phyloP scores from a whole-genome alignment of 2,113 vertebrate genomes.

The Myiozetetes cayanensis region DNA sequence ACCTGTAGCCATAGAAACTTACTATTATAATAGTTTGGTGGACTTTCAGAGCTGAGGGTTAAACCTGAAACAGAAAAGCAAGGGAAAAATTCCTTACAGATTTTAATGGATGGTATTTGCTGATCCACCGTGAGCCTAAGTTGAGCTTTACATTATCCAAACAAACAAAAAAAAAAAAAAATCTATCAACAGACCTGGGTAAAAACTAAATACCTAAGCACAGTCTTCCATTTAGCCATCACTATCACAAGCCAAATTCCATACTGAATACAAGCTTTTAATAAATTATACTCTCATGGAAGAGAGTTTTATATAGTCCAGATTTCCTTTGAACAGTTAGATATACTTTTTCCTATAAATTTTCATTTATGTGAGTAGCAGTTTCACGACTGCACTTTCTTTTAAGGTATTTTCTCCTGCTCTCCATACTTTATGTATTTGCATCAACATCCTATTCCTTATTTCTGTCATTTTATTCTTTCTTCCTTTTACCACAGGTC shows the following conservation, averaged over 20 bases:
- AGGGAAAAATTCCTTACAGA: neutral
- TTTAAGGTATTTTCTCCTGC: neutral
- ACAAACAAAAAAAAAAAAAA: neutral
- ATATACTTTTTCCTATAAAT: neutral
- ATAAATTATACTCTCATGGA: neutral
- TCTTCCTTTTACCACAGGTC: neutral
- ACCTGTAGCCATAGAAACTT: neutral
- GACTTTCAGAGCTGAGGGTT: neutral
- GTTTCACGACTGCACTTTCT: neutral
- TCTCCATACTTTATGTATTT: neutral
- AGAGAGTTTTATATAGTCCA: neutral
- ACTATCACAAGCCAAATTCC: neutral
- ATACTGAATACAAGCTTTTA: neutral
- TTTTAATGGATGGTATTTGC: neutral
- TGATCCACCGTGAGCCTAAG: neutral
- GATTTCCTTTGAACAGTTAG: neutral
- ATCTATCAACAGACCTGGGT: neutral
- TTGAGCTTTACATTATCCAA: neutral
- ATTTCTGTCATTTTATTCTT: neutral
- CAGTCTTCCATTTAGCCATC: neutral
- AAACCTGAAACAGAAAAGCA: neutral
- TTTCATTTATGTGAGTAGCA: neutral
- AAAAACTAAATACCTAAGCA: neutral
- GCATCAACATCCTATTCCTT: neutral
- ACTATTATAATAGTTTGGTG: neutral